Percentiles rank a stretch among this genome's conserved stretches.
Evolutionary conservation across 2,888 invertebrate genomes (phyloP).

Genomic region (Micoletzkya japonica): DNA sequence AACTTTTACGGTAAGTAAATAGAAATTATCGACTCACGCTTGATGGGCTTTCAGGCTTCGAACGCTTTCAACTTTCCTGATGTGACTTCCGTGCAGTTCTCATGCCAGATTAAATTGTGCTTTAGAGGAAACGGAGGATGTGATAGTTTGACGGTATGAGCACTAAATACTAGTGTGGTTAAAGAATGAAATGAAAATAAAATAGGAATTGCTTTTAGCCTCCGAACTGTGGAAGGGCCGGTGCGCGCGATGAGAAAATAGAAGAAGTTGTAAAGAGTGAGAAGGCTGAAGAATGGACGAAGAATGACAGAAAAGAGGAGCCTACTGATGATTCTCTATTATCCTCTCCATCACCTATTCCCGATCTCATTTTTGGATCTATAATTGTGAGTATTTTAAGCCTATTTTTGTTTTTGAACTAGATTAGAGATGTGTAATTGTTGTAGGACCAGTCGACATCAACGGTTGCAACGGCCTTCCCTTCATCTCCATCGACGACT

Average conservation of each 20-base stretch:
- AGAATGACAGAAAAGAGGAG: background rate
- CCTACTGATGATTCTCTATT: slow-evolving; percentile 1
- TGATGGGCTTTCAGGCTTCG: slow-evolving; percentile 37
- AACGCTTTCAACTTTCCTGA: slow-evolving; percentile 63
- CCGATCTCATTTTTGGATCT: slow-evolving; percentile 13
- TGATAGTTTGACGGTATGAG: slow-evolving; percentile 41
- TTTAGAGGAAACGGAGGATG: slow-evolving; percentile 48
- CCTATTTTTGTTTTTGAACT: background rate
- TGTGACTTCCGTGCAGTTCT: slow-evolving; percentile 52
- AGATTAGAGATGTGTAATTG: no score
- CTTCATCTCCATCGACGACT: slow-evolving; percentile 3
- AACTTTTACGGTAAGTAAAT: slow-evolving; percentile 47
- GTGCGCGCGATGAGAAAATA: background rate
- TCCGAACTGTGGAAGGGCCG: slow-evolving; percentile 33
- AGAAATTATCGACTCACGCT: background rate
- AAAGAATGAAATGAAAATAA: slow-evolving; percentile 8
- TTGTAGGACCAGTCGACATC: no score
- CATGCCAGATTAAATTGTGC: slow-evolving; percentile 60
- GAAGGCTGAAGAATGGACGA: background rate
- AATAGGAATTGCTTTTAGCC: slow-evolving; percentile 31
- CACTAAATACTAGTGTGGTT: background rate
- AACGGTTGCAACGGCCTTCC: background rate
- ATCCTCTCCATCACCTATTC: background rate
- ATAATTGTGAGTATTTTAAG: background rate
- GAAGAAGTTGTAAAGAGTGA: background rate